phyloP scores from a whole-genome alignment of 2,113 vertebrate genomes.

The Lethenteron camtschaticum region DNA sequence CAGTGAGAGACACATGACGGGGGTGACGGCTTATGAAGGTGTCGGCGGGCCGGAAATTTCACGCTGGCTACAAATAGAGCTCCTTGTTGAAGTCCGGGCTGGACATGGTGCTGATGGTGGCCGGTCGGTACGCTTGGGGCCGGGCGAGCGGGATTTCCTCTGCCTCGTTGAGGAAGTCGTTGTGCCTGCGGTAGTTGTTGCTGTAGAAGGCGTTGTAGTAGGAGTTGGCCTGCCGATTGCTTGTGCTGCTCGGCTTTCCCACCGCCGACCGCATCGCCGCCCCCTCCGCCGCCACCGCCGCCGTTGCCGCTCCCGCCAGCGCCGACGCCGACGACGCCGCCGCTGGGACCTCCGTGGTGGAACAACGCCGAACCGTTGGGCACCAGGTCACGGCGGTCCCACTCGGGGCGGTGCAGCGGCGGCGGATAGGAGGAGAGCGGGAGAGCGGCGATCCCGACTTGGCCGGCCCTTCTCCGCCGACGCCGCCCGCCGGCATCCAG shows the following conservation, averaged over 20 bases:
- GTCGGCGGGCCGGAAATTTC: neutral
- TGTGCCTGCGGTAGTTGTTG: conserved; percentile 3
- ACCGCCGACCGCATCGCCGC: neutral
- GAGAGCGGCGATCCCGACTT: too few relatives aligned
- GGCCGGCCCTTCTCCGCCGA: too few relatives aligned
- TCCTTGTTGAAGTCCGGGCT: conserved; percentile 5
- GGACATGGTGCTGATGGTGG: neutral
- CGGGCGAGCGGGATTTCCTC: conserved; percentile 1
- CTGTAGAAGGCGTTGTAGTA: conserved; percentile 6
- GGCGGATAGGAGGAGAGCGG: too few relatives aligned
- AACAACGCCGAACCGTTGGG: neutral
- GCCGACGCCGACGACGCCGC: neutral
- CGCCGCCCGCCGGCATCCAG: neutral
- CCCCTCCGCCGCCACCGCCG: neutral
- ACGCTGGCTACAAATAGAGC: neutral
- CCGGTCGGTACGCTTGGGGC: conserved; percentile 2
- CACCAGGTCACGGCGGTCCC: conserved; percentile 3
- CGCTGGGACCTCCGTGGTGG: neutral
- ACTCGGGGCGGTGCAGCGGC: neutral
- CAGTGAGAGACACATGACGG: neutral
- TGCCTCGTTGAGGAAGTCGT: neutral
- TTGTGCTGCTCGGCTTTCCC: neutral
- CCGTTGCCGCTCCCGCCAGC: too few relatives aligned
- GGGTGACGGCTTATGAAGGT: neutral
- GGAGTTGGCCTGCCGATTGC: conserved; percentile 1